A percentile compares a stretch with the other conserved stretches of the same genome.
phyloP scores from a whole-genome alignment of 2,888 invertebrate species.

The Xanthostigma xanthostigma region DNA sequence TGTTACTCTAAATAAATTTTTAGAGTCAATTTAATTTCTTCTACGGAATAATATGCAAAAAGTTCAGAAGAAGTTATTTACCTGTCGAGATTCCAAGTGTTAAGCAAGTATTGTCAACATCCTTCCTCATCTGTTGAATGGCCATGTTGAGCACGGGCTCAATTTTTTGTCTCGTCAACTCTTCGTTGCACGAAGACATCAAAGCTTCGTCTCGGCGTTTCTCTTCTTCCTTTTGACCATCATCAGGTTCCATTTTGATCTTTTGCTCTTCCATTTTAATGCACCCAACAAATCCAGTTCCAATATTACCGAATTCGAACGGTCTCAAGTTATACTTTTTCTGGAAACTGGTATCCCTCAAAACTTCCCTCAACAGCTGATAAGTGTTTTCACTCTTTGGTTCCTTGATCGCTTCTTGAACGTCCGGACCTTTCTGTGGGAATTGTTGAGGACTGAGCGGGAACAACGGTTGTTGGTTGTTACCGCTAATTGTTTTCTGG shows the following conservation, averaged over 20 bases:
- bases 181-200: conserved; percentile 29
- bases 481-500: conserved; percentile 18
- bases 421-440: conserved; percentile 24
- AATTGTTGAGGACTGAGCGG: background rate
- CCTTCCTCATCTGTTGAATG: conserved; percentile 72
- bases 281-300: conserved; percentile 31
- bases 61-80: conserved; percentile 30
- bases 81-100: conserved; percentile 79
- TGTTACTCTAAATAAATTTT: no score
- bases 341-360: conserved; percentile 74
- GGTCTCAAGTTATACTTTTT: conserved; percentile 70
- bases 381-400: conserved; percentile 41
- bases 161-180: conserved; percentile 56
- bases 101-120: conserved; percentile 71
- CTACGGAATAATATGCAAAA: no score
- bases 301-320: conserved; percentile 43
- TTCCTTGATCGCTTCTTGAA: conserved; percentile 15
- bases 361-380: conserved; percentile 61
- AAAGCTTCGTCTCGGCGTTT: conserved; percentile 26
- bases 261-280: conserved; percentile 51
- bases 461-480: no score
- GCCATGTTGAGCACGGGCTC: conserved; percentile 73
- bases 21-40: no score
- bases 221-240: conserved; percentile 23
- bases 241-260: no score